Percentiles rank a stretch among this genome's conserved stretches.
Evolutionary conservation across 2,797 vertebrate species (phyloP).

Genomic region (Sebastes steindachneri): DNA sequence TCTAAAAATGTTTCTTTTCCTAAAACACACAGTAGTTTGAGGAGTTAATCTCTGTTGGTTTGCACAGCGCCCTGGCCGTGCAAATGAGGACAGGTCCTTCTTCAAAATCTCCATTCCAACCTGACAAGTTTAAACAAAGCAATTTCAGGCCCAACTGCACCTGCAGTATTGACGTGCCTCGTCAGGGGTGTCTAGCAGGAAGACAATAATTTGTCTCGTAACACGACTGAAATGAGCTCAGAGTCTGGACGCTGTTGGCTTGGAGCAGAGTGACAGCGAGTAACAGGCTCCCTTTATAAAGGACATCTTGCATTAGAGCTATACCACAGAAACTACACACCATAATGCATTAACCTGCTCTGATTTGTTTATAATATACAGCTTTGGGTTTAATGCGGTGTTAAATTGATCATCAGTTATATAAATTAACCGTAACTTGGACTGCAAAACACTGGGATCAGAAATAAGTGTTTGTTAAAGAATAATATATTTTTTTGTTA

Average conservation of each 20-base stretch:
- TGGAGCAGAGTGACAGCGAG: constrained; percentile 36
- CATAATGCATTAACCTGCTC: background rate
- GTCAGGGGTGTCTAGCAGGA: constrained; percentile 74
- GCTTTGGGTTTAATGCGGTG: background rate
- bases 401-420: background rate
- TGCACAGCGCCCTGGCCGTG: constrained; percentile 22
- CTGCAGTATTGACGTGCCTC: constrained; percentile 72
- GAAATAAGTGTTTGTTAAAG: background rate
- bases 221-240: constrained; percentile 75
- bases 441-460: background rate
- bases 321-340: background rate
- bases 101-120: constrained; percentile 76
- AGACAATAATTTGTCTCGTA: constrained; percentile 84
- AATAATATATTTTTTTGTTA: background rate
- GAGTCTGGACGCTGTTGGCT: constrained; percentile 48
- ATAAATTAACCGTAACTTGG: background rate
- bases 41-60: constrained; percentile 27
- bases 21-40: background rate
- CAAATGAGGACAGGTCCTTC: constrained; percentile 62
- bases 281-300: constrained; percentile 29
- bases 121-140: constrained; percentile 86
- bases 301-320: constrained; percentile 24
- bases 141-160: constrained; percentile 83
- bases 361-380: background rate
- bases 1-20: background rate